Conservation (phyloP, 1,140 invertebrate genomes). For the Tetraneura akinire region DNA sequence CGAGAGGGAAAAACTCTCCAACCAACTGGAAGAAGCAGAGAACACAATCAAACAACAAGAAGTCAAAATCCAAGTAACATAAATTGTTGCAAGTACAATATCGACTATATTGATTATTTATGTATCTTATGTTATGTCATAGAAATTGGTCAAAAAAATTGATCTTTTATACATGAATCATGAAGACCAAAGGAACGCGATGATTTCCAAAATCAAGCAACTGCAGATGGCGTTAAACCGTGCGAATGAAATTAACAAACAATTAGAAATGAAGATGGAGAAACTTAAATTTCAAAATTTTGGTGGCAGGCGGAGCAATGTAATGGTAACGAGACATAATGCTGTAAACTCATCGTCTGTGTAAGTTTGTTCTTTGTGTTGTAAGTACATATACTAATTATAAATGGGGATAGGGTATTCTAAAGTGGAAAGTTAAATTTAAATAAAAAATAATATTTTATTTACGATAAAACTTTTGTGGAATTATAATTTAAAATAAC, state of each 20-base stretch:
- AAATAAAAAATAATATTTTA: too few relatives aligned
- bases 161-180: slow-evolving; percentile 72
- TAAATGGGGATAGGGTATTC: too few relatives aligned
- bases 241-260: not conserved
- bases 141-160: slow-evolving; percentile 61
- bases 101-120: too few relatives aligned
- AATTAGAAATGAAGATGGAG: not conserved
- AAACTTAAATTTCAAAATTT: slow-evolving; percentile 1
- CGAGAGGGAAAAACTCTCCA: slow-evolving; percentile 71
- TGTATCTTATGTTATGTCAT: not conserved
- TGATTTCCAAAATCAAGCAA: slow-evolving; percentile 71
- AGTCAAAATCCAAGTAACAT: slow-evolving; percentile 66
- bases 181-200: slow-evolving; percentile 68
- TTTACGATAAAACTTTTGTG: too few relatives aligned
- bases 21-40: slow-evolving; percentile 66
- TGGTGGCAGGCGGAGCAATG: not conserved
- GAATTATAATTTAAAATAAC: too few relatives aligned
- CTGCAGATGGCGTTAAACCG: slow-evolving; percentile 59
- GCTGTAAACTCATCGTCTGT: too few relatives aligned
- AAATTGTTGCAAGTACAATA: too few relatives aligned
- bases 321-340: not conserved
- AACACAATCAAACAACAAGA: slow-evolving; percentile 69
- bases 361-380: not conserved
- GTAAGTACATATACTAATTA: too few relatives aligned
- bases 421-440: too few relatives aligned